These are phyloP conservation scores for Rousettus leschenaultii DNA, from an alignment of 2,113 vertebrate genomes.

Conservation along the genomic window DNA sequence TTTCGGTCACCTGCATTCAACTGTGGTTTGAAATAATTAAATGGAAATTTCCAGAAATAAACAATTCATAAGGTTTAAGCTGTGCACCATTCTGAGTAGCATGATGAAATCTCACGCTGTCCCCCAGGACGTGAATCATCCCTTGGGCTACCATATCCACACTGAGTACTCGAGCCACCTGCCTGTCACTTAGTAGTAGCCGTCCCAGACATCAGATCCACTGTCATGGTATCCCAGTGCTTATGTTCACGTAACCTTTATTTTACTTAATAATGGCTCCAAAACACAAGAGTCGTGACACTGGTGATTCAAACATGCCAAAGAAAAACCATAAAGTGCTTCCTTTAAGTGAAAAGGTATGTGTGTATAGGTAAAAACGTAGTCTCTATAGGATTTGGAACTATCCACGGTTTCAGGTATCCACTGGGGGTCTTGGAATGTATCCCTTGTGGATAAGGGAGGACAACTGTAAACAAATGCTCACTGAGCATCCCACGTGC, in stretches of 20 bases:
- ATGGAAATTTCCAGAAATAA: not conserved
- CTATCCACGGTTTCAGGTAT: not conserved
- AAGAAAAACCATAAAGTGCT: not conserved
- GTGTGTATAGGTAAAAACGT: not conserved
- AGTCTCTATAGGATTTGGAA: not conserved
- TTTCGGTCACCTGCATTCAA: not conserved
- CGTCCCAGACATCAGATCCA: not conserved
- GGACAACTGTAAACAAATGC: not conserved
- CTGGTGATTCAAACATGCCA: not conserved
- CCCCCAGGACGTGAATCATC: not conserved
- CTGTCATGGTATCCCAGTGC: not conserved
- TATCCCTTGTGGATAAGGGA: not conserved
- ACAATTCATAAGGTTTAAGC: not conserved
- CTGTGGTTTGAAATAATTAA: not conserved
- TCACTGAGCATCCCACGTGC: not conserved
- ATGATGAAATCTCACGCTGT: not conserved
- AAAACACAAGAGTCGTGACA: too few relatives aligned
- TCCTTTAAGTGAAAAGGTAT: not conserved
- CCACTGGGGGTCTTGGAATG: not conserved
- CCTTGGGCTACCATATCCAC: not conserved
- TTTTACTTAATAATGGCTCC: not conserved
- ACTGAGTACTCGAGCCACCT: not conserved
- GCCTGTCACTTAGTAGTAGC: not conserved
- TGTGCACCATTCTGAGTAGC: not conserved
- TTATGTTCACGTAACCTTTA: not conserved